phyloP scores from a whole-genome alignment of 2,888 invertebrate species.

The Zygogramma bicolorata region DNA sequence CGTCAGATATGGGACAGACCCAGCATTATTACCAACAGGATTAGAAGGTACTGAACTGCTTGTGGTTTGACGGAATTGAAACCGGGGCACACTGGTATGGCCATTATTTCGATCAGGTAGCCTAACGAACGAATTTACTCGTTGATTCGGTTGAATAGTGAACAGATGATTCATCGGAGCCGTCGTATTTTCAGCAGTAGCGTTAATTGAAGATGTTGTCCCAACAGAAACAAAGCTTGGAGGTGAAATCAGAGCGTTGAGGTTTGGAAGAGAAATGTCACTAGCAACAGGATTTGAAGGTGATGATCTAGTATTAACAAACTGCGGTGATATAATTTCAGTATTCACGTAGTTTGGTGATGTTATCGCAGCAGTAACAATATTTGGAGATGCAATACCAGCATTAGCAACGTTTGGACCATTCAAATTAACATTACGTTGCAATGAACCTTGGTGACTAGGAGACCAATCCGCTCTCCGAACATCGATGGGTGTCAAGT shows the following conservation, averaged over 20 bases:
- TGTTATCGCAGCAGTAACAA: background rate
- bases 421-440: background rate
- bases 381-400: background rate
- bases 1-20: background rate
- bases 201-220: background rate
- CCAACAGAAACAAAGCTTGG: background rate
- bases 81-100: no score
- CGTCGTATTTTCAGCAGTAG: no score
- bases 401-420: no score
- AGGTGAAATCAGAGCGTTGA: no score
- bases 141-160: background rate
- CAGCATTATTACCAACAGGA: background rate
- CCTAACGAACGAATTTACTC: no score
- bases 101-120: no score
- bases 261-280: no score
- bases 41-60: background rate
- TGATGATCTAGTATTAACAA: no score
- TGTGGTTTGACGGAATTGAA: background rate
- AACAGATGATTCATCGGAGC: background rate
- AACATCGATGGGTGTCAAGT: conserved; percentile 23
- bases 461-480: no score
- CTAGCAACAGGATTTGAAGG: no score
- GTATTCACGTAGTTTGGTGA: no score
- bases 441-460: background rate
- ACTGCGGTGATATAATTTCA: no score